These are phyloP conservation scores for Rhincodon typus DNA, from an alignment of 2,797 vertebrate genomes.

Conservation along the genomic window DNA sequence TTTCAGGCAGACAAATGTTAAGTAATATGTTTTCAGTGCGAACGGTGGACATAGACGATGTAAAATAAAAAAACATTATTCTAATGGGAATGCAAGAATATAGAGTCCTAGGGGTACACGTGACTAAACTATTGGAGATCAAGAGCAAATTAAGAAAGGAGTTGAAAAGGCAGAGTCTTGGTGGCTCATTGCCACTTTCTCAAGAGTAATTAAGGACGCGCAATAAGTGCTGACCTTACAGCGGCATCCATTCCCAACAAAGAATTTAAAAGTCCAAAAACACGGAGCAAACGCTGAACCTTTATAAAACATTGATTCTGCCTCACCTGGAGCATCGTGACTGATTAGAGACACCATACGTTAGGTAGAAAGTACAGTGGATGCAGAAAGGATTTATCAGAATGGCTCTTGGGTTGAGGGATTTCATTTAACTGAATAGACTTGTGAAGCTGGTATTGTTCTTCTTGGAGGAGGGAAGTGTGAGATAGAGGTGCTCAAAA, in stretches of 20 bases:
- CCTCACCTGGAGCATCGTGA: not conserved
- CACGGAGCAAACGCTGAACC: not conserved
- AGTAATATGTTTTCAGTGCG: not conserved
- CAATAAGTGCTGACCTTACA: not conserved
- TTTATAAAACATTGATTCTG: not conserved
- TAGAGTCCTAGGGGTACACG: not conserved
- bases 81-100: not conserved
- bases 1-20: not conserved
- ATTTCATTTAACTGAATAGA: not conserved
- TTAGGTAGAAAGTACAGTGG: not conserved
- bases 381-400: not conserved
- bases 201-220: not conserved
- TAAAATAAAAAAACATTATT: not conserved
- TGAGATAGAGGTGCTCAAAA: not conserved
- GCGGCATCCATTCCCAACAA: not conserved
- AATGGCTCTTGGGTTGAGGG: not conserved
- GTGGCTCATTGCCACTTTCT: not conserved
- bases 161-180: not conserved
- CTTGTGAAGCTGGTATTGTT: not conserved
- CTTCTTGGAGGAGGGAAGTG: not conserved
- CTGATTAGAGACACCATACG: not conserved
- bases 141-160: not conserved
- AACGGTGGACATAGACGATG: not conserved
- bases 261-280: not conserved
- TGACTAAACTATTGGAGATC: not conserved